phyloP scores from a whole-genome alignment of 2,888 invertebrate genomes.

The Orthosia cruda region DNA sequence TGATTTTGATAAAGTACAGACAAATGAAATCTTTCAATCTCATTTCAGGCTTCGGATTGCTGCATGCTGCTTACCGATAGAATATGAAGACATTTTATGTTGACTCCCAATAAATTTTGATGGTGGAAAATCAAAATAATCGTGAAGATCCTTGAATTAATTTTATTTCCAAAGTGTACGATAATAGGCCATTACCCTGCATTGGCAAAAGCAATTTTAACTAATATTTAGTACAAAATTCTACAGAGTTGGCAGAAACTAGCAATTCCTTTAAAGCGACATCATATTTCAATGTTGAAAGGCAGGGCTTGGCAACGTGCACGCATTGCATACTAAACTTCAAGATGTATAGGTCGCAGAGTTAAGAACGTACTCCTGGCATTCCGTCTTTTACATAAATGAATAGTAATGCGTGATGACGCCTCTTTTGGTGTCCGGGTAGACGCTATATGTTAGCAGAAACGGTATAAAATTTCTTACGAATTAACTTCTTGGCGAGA shows the following conservation, averaged over 20 bases:
- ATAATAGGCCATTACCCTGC: not conserved
- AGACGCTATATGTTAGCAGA: not conserved
- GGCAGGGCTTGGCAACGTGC: constrained; percentile 37
- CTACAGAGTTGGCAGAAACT: not conserved
- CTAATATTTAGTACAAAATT: constrained; percentile 9
- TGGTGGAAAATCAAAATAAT: too few species aligned
- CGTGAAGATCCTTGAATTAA: too few species aligned
- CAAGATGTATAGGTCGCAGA: constrained; percentile 13
- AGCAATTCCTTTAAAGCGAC: constrained; percentile 41
- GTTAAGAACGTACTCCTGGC: constrained; percentile 42
- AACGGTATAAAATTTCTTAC: not conserved
- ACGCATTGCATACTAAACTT: constrained; percentile 53
- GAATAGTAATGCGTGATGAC: not conserved
- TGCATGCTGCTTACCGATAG: too few species aligned
- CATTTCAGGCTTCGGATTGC: too few species aligned
- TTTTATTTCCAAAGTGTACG: not conserved
- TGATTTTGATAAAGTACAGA: too few species aligned
- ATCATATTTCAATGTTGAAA: constrained; percentile 54
- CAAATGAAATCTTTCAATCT: too few species aligned
- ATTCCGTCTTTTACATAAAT: not conserved
- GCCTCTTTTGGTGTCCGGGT: not conserved
- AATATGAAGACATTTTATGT: too few species aligned
- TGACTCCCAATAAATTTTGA: too few species aligned
- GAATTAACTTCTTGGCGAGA: not conserved
- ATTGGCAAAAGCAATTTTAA: not conserved